Percentiles rank a stretch among this genome's conserved stretches.
These are phyloP conservation scores for Sarcophaga bullata DNA, from an alignment of 1,140 invertebrate species.

Conservation along the genomic window DNA sequence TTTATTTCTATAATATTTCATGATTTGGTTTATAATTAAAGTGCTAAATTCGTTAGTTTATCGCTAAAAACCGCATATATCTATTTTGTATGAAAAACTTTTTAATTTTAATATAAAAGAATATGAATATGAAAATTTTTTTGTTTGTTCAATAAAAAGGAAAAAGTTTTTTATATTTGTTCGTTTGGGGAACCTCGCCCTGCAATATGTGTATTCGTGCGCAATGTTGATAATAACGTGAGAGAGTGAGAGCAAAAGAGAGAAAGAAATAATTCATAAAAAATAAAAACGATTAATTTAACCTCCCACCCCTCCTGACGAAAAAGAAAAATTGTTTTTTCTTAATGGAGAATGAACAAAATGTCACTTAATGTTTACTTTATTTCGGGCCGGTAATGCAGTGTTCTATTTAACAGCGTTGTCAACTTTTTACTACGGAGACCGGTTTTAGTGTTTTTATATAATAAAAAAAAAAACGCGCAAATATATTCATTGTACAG, in stretches of 20 bases:
- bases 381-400: conserved; percentile 23
- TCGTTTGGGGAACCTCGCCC: conserved; percentile 32
- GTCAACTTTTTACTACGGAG: no score
- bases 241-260: background rate
- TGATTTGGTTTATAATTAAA: conserved; percentile 32
- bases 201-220: conserved; percentile 37
- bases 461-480: no score
- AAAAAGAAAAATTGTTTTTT: conserved; percentile 19
- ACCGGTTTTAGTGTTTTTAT: no score
- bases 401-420: background rate
- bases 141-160: background rate
- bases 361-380: conserved; percentile 36
- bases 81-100: background rate
- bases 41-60: conserved; percentile 30
- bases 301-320: background rate
- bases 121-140: background rate
- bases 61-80: background rate
- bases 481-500: no score
- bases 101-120: background rate
- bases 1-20: background rate
- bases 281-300: background rate
- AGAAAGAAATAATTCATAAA: conserved; percentile 19
- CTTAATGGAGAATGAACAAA: background rate
- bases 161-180: conserved; percentile 20
- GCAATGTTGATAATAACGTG: conserved; percentile 19